Evolutionary conservation across 2,797 vertebrate genomes (phyloP), one percentile per base, ranked within the genome.

Genomic region (Cynopterus sphinx): DNA sequence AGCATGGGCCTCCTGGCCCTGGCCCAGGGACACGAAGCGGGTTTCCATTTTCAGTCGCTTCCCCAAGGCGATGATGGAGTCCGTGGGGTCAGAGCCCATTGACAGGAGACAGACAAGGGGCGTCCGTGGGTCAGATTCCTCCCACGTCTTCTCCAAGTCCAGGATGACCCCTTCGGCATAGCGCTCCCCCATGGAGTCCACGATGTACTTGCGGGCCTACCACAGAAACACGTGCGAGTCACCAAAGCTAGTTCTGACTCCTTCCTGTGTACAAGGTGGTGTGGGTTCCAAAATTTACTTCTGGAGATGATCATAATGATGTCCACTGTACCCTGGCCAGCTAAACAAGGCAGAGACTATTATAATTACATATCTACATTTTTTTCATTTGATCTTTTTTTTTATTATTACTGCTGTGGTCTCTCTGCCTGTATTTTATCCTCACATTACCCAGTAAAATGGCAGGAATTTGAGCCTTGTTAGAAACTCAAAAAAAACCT

Each of bases 61-160:
- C 28, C 99, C 99, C 97, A 99, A 97, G n/a, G 99, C 99, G 15
- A 99, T 99, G 95, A 99, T 99, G 55, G 99, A 99, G 98, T 99
- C 99, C 0, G 99, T 99, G 79, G 99, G 99, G 98, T 99, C 99
- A 0, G 99, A 99, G 86, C 99, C 99, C 99, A 99, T 99, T 36
- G 99, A 99, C 90, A 99, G 98, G 94, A 99, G 99, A 97, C 99
- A 99, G 97, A 99, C 99, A 93, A 99, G 99, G 49, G 99, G 99
- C 1, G 99, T 99, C 2, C 98, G 98, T 4, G 99, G 98, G 94
- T 99, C 99, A 3, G 99, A 99, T 97, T 99, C 99, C 97, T 99
- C 99, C 99, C 99, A 99, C 0, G 98, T 99, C 98, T 98, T 99
- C 97, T 99, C 99, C 98, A 99, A 98, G 97, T 99, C 99, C 87